Evolutionary conservation across 2,888 invertebrate species (phyloP).

Genomic region (Agrilus mali): DNA sequence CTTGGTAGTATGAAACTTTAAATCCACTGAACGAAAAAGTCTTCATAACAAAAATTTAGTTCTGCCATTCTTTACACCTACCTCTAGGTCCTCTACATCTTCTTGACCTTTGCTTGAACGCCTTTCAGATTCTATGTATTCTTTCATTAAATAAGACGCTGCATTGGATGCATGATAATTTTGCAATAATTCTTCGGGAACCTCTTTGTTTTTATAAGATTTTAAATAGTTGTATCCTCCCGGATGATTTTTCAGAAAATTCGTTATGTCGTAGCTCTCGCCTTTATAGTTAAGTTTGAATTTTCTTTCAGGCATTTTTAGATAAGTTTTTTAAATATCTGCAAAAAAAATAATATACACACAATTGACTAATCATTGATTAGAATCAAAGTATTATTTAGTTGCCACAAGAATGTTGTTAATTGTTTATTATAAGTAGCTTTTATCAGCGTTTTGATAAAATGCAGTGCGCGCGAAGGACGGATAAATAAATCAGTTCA

Average conservation of each 20-base stretch:
- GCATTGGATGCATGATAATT: slow-evolving; percentile 45
- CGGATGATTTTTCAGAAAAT: slow-evolving; percentile 59
- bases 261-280: slow-evolving; percentile 48
- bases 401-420: too few relatives aligned
- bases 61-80: slow-evolving; percentile 7
- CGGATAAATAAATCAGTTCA: too few relatives aligned
- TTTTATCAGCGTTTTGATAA: too few relatives aligned
- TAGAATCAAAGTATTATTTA: too few relatives aligned
- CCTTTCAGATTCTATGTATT: slow-evolving; percentile 40
- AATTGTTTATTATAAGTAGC: too few relatives aligned
- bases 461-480: too few relatives aligned
- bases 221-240: slow-evolving; percentile 56
- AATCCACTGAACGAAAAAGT: too few relatives aligned
- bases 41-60: too few relatives aligned
- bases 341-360: too few relatives aligned
- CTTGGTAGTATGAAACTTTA: too few relatives aligned
- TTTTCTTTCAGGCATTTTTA: slow-evolving; percentile 10
- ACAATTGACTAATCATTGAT: too few relatives aligned
- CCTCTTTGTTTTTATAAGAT: slow-evolving; percentile 40
- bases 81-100: slow-evolving; percentile 29
- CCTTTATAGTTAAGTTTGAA: slow-evolving; percentile 33
- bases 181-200: slow-evolving; percentile 40
- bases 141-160: slow-evolving; percentile 51
- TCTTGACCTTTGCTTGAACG: slow-evolving; percentile 15
- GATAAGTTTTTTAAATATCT: too few relatives aligned